A percentile compares a stretch with the other conserved stretches of the same genome.
Evolutionary conservation across 2,797 vertebrate species (phyloP).

Genomic region (Falco naumanni): DNA sequence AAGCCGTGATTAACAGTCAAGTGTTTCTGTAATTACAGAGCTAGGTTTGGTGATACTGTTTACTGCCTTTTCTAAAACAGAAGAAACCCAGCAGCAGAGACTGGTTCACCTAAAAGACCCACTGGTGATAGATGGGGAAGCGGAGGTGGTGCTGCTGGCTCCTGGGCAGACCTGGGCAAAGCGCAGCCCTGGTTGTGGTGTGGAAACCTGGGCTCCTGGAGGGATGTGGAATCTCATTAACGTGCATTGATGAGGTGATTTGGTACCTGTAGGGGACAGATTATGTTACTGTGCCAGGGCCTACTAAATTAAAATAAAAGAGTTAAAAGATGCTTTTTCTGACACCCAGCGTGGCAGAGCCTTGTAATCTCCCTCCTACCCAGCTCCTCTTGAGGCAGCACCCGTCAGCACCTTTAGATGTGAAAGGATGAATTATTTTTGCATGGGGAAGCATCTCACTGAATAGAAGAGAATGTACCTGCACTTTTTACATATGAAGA

Average conservation of each 20-base stretch:
- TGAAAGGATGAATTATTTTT: background rate
- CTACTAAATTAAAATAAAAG: background rate
- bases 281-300: background rate
- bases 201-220: background rate
- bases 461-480: background rate
- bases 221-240: background rate
- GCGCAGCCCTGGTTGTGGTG: background rate
- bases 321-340: background rate
- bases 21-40: background rate
- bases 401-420: background rate
- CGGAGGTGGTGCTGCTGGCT: background rate
- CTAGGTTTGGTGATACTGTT: background rate
- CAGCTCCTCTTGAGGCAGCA: background rate
- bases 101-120: background rate
- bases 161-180: background rate
- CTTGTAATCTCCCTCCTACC: background rate
- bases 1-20: background rate
- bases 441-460: background rate
- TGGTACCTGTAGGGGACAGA: background rate
- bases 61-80: background rate
- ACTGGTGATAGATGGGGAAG: background rate
- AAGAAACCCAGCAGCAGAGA: background rate
- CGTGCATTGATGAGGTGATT: background rate
- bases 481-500: background rate
- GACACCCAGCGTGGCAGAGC: fast-evolving